Evolutionary conservation across 2,113 vertebrate genomes (phyloP).

Genomic region (Misgurnus anguillicaudatus): DNA sequence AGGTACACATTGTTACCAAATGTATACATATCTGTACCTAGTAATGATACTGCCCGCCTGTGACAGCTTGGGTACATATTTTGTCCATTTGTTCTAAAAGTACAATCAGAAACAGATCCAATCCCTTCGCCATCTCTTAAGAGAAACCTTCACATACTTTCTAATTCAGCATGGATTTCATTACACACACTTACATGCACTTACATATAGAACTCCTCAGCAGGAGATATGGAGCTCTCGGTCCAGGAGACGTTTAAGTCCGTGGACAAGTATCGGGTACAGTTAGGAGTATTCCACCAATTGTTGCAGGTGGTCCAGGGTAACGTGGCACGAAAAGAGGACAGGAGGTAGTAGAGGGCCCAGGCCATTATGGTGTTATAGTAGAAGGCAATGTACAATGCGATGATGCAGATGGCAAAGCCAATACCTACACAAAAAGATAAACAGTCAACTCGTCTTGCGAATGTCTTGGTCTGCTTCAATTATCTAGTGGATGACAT

Average conservation of each 20-base stretch:
- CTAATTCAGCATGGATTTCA: no score
- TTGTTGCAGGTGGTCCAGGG: conserved; percentile 94
- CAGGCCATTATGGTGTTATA: conserved; percentile 99
- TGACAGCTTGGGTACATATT: no score
- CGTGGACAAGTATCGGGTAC: conserved; percentile 85
- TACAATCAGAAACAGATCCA: background rate
- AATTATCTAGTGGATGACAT: conserved; percentile 66
- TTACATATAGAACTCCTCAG: conserved; percentile 99
- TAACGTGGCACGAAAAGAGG: conserved; percentile 85
- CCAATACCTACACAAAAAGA: conserved; percentile 82
- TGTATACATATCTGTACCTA: no score
- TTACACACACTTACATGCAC: conserved; percentile 82
- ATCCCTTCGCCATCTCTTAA: background rate
- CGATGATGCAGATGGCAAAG: conserved; percentile 94
- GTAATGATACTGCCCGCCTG: no score
- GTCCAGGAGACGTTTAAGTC: conserved; percentile 88
- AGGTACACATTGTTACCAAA: no score
- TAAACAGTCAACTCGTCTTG: background rate
- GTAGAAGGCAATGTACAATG: conserved; percentile 94
- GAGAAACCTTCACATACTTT: no score
- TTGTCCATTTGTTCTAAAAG: background rate
- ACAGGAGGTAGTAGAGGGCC: conserved; percentile 96
- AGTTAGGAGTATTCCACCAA: conserved; percentile 91
- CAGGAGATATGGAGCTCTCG: conserved; percentile 84
- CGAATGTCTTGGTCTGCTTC: conserved; percentile 50